Percentiles rank a stretch among this genome's conserved stretches.
phyloP scores from a whole-genome alignment of 2,113 vertebrate species.

The Microcebus murinus region DNA sequence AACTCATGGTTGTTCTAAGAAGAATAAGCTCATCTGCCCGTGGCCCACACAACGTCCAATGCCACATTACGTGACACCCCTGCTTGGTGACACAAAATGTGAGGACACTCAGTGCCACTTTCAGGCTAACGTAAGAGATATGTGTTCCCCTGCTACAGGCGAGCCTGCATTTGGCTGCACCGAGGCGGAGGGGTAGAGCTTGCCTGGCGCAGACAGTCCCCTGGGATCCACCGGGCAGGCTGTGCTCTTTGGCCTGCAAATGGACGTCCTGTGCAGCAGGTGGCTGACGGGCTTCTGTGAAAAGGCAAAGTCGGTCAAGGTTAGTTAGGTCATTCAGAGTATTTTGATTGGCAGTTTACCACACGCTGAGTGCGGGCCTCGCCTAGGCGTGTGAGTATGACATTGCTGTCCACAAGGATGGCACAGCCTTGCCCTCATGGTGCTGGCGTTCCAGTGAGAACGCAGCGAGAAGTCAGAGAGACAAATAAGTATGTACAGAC shows the following conservation, averaged over 20 bases:
- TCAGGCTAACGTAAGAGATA: not conserved
- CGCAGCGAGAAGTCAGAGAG: not conserved
- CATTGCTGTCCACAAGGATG: not conserved
- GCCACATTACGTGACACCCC: not conserved
- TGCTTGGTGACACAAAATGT: not conserved
- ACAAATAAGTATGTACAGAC: not conserved
- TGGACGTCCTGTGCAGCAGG: not conserved
- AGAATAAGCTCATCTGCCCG: not conserved
- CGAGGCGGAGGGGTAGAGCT: not conserved
- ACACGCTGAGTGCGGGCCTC: too few species aligned
- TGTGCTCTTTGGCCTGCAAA: not conserved
- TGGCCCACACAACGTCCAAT: not conserved
- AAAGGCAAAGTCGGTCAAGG: not conserved
- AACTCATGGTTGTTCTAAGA: not conserved
- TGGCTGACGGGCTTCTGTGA: not conserved
- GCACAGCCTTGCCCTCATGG: not conserved
- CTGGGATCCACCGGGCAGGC: not conserved
- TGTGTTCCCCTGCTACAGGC: not conserved
- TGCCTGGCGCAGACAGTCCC: too few species aligned
- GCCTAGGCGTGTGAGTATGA: not conserved
- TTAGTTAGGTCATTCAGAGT: not conserved
- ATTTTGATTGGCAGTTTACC: not conserved
- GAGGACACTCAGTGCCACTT: not conserved
- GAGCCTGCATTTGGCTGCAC: not conserved
- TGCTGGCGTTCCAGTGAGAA: not conserved